Evolutionary conservation across 2,797 vertebrate genomes (phyloP).

Genomic region (Chelon labrosus): DNA sequence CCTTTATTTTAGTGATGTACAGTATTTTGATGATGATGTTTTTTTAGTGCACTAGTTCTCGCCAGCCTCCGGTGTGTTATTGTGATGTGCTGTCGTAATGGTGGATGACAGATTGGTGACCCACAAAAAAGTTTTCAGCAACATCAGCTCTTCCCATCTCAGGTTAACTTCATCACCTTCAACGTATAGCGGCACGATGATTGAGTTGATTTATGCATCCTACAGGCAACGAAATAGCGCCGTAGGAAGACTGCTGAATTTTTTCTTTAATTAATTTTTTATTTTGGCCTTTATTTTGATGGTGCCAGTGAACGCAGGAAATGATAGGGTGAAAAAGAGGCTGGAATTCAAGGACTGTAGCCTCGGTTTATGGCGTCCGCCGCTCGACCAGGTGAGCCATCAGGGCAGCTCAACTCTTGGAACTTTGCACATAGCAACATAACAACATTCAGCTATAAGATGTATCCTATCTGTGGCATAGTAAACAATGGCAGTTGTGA

Average conservation of each 20-base stretch:
- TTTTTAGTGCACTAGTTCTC: not conserved
- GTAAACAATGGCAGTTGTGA: slow-evolving; percentile 7
- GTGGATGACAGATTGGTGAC: slow-evolving; percentile 30
- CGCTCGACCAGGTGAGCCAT: too few relatives aligned
- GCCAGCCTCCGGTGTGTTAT: slow-evolving; percentile 22
- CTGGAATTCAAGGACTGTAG: too few relatives aligned
- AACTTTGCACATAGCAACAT: slow-evolving; percentile 2
- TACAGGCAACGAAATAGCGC: slow-evolving; percentile 21
- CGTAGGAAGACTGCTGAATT: slow-evolving; percentile 22
- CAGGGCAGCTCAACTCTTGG: too few relatives aligned
- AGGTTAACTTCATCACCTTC: slow-evolving; percentile 49
- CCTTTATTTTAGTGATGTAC: not conserved
- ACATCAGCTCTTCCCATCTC: slow-evolving; percentile 53
- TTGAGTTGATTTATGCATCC: slow-evolving; percentile 59
- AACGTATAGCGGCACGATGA: slow-evolving; percentile 33
- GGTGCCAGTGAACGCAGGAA: too few relatives aligned
- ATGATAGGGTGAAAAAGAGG: too few relatives aligned
- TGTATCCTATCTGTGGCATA: not conserved
- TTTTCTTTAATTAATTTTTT: too few relatives aligned
- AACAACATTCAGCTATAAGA: slow-evolving; percentile 1
- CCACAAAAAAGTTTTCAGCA: slow-evolving; percentile 44
- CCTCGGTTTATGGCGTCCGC: too few relatives aligned
- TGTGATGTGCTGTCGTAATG: slow-evolving; percentile 24
- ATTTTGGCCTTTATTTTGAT: too few relatives aligned
- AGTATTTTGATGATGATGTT: too few relatives aligned